phyloP scores from a whole-genome alignment of 2,888 invertebrate genomes.

The Scaptomyza caliginosa region DNA sequence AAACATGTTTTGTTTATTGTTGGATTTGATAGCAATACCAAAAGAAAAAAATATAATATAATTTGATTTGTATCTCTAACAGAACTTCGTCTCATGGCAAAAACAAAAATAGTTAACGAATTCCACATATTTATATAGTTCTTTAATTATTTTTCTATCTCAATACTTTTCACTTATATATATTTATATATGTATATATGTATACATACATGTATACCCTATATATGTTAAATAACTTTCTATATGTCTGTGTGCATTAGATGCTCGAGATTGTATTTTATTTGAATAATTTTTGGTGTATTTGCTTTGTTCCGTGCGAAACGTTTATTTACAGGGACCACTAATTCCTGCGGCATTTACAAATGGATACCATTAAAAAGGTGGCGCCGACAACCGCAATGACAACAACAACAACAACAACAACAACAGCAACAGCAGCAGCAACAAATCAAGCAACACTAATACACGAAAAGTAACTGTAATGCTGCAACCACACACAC shows the following conservation, averaged over 20 bases:
- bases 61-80: slow-evolving; percentile 16
- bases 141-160: slow-evolving; percentile 50
- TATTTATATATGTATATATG: slow-evolving; percentile 32
- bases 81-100: slow-evolving; percentile 18
- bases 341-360: slow-evolving; percentile 99
- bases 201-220: slow-evolving; percentile 29
- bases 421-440: slow-evolving; percentile 39
- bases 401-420: slow-evolving; percentile 64
- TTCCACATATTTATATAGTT: slow-evolving; percentile 9
- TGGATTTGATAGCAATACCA: slow-evolving; percentile 5
- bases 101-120: background rate
- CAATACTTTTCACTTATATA: slow-evolving; percentile 51
- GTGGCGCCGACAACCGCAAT: slow-evolving; percentile 80
- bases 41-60: background rate
- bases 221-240: slow-evolving; percentile 51
- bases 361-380: slow-evolving; percentile 95
- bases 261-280: slow-evolving; percentile 55
- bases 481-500: slow-evolving; percentile 57
- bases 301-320: slow-evolving; percentile 66
- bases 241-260: slow-evolving; percentile 70
- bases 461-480: slow-evolving; percentile 52
- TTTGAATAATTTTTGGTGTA: slow-evolving; percentile 72
- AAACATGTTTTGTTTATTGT: slow-evolving; percentile 4
- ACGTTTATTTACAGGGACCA: slow-evolving; percentile 89
- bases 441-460: slow-evolving; percentile 55